Conservation (phyloP, 2,113 vertebrate genomes). For the Dryoscopus gambensis region DNA sequence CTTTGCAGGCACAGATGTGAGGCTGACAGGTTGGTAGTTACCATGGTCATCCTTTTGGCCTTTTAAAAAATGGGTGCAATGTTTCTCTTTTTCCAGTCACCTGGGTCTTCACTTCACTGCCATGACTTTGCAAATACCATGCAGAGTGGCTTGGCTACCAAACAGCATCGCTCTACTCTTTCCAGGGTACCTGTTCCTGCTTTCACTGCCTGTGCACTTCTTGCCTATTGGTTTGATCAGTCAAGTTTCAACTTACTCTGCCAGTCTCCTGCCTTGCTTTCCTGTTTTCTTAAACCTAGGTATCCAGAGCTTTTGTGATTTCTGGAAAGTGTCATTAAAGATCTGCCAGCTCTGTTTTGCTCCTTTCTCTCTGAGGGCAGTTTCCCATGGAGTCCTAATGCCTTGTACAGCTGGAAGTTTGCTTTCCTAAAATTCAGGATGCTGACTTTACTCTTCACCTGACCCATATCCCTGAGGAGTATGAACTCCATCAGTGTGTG, state of each 20-base stretch:
- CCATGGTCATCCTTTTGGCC: background rate
- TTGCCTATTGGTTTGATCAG: background rate
- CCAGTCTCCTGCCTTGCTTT: background rate
- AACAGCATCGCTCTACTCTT: background rate
- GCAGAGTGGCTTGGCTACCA: background rate
- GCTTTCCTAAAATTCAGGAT: background rate
- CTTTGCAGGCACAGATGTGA: background rate
- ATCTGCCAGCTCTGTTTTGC: background rate
- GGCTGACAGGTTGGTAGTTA: background rate
- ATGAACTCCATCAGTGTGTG: background rate
- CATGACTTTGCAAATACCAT: background rate
- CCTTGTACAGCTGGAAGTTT: background rate
- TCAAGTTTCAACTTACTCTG: background rate
- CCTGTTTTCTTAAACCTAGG: background rate
- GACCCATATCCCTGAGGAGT: background rate
- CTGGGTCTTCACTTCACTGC: background rate
- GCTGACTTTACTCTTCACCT: background rate
- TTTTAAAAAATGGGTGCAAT: background rate
- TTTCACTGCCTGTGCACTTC: background rate
- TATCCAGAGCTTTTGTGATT: background rate
- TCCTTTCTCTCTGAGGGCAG: background rate
- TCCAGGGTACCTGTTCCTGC: background rate
- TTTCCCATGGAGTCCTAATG: background rate
- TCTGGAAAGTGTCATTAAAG: background rate
- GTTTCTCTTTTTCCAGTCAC: background rate